These are phyloP conservation scores for Centropyge bicolor DNA, from an alignment of 2,797 vertebrate genomes.

Conservation along the genomic window DNA sequence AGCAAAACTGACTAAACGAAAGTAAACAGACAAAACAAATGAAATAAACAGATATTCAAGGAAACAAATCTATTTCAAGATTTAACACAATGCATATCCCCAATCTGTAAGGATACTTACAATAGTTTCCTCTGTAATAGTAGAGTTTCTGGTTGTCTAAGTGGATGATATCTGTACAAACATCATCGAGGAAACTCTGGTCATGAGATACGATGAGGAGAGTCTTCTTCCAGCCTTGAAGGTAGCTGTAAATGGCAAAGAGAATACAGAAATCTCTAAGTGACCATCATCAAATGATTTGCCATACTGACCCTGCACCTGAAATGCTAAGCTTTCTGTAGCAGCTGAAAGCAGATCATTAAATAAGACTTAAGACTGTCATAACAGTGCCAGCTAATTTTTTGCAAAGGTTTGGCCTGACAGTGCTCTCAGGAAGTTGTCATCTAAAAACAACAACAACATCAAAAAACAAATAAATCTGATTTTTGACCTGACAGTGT, in stretches of 20 bases:
- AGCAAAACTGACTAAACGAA: neutral
- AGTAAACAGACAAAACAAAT: neutral
- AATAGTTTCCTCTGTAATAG: constrained; percentile 94
- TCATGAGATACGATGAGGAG: constrained; percentile 94
- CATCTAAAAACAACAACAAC: no score
- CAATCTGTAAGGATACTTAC: constrained; percentile 75
- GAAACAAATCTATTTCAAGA: neutral
- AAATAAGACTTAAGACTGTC: neutral
- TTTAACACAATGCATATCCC: neutral
- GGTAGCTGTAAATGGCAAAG: constrained; percentile 84
- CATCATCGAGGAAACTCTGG: constrained; percentile 94
- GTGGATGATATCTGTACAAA: constrained; percentile 94
- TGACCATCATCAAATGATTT: neutral
- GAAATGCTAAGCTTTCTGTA: neutral
- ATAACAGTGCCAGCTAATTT: no score
- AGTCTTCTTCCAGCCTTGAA: constrained; percentile 95
- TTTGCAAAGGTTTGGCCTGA: no score
- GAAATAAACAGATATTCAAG: neutral
- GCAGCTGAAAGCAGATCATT: neutral
- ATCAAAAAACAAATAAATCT: no score
- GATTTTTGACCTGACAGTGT: no score
- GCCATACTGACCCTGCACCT: neutral
- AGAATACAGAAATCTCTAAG: neutral
- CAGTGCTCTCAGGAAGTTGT: no score
- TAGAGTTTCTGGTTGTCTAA: constrained; percentile 92